Evolutionary conservation across 2,797 vertebrate species (phyloP).

Genomic region (Oreochromis grahami): DNA sequence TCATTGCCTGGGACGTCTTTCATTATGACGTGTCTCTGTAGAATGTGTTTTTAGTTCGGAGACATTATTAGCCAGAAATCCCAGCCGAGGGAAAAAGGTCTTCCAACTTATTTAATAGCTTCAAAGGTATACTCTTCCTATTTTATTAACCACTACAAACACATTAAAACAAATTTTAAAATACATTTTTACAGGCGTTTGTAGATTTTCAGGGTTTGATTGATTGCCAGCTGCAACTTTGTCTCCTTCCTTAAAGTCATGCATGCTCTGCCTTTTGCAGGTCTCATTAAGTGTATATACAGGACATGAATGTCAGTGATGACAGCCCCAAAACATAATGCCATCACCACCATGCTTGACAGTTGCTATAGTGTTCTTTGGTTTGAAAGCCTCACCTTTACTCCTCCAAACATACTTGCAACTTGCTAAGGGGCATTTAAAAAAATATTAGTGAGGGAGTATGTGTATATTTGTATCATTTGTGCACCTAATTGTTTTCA

Average conservation of each 20-base stretch:
- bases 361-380: not conserved
- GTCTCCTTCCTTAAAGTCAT: not conserved
- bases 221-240: not conserved
- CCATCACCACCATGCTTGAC: not conserved
- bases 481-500: not conserved
- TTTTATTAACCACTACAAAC: not conserved
- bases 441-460: not conserved
- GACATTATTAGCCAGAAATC: no score
- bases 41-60: no score
- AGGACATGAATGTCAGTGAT: not conserved
- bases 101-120: not conserved
- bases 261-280: not conserved
- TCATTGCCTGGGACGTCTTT: not conserved
- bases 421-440: not conserved
- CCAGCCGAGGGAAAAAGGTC: not conserved
- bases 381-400: not conserved
- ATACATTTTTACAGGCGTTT: not conserved
- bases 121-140: not conserved
- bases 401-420: not conserved
- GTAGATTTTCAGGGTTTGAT: not conserved
- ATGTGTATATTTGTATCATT: not conserved
- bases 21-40: not conserved
- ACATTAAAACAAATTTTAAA: not conserved
- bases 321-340: not conserved
- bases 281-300: not conserved